Evolutionary conservation across 1,140 invertebrate genomes (phyloP).

Genomic region (Lasioglossum baleicum): DNA sequence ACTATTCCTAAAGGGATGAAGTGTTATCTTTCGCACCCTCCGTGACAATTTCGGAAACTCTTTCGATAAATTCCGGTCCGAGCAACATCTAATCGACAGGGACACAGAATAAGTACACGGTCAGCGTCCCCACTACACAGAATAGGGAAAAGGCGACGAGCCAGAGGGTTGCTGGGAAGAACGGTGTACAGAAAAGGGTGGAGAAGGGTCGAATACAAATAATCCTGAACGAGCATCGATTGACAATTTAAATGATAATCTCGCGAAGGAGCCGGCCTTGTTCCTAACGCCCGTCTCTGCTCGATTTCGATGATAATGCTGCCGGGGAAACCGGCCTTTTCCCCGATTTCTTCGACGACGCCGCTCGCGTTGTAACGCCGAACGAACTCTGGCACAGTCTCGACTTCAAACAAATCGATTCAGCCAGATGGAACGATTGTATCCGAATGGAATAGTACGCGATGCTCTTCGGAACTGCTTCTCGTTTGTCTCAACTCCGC

Average conservation of each 20-base stretch:
- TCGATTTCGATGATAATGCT: constrained; percentile 54
- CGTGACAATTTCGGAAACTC: not conserved
- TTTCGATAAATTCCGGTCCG: constrained; percentile 31
- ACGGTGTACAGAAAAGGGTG: not conserved
- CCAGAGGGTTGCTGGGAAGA: not conserved
- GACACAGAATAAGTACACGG: constrained; percentile 23
- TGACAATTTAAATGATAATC: constrained; percentile 61
- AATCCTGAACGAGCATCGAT: constrained; percentile 41
- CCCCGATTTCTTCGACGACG: not conserved
- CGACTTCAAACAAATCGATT: constrained; percentile 14
- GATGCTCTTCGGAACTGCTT: not conserved
- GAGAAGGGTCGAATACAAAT: constrained; percentile 33
- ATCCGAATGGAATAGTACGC: not conserved
- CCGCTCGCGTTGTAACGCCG: not conserved
- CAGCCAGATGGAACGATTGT: too few relatives aligned
- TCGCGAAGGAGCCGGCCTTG: constrained; percentile 13
- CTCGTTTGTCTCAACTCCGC: not conserved
- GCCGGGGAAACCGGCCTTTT: not conserved
- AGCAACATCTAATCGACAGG: constrained; percentile 37
- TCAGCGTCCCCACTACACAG: not conserved
- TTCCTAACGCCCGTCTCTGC: not conserved
- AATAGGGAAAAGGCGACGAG: too few relatives aligned
- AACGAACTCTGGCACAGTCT: too few relatives aligned
- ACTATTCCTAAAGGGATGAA: too few relatives aligned
- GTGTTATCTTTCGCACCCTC: too few relatives aligned